These are phyloP conservation scores for Mormyrus proboscirostris DNA, from an alignment of 2,797 vertebrate species.

Conservation along the genomic window DNA sequence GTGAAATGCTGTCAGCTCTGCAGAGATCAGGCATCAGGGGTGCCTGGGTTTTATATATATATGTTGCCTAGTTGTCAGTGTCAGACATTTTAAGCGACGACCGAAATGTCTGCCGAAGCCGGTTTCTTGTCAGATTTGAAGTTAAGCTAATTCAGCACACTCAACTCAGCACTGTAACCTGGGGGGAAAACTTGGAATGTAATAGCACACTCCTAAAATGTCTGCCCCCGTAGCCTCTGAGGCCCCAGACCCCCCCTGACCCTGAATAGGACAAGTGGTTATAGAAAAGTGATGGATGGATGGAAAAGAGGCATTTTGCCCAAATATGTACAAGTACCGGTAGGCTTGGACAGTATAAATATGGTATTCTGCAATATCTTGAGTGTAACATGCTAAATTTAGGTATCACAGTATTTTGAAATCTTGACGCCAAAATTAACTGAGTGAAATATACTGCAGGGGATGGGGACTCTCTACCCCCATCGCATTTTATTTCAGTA, in stretches of 20 bases:
- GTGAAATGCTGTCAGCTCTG: not conserved
- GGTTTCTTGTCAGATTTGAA: not conserved
- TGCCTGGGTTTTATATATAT: not conserved
- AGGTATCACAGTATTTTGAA: not conserved
- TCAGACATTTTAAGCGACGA: not conserved
- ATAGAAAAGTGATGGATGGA: not conserved
- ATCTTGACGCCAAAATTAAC: not conserved
- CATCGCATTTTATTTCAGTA: not conserved
- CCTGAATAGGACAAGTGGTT: not conserved
- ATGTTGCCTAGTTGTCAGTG: not conserved
- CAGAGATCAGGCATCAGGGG: not conserved
- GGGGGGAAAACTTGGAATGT: not conserved
- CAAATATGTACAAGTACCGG: not conserved
- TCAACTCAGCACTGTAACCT: not conserved
- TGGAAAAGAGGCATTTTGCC: not conserved
- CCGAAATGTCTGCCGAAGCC: not conserved
- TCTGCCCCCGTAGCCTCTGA: not conserved
- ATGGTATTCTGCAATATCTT: not conserved
- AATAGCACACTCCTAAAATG: not conserved
- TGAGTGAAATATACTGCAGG: not conserved
- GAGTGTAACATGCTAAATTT: not conserved
- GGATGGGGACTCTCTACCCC: not conserved
- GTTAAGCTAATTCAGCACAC: not conserved
- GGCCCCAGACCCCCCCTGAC: not conserved
- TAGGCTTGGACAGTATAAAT: not conserved